Evolutionary conservation across 2,888 invertebrate species (phyloP), one percentile per base, ranked within the genome.

Genomic region (Thalpophila matura): DNA sequence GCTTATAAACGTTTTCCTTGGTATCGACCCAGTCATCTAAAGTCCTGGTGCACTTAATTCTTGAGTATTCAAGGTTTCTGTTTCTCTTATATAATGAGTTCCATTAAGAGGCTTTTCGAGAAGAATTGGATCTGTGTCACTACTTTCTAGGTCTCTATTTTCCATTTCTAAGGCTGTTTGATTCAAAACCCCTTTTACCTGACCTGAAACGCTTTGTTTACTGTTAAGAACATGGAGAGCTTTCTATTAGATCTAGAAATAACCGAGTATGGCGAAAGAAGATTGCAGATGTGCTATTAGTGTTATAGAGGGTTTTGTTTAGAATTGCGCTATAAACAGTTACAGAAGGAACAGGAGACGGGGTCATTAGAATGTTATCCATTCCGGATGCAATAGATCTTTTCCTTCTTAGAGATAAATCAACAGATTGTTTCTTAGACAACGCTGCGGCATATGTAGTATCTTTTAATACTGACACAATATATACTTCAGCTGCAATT

Each of bases 401-500:
- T 74, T 94, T 95, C 68, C 79, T 91, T 26, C 94, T 86, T 12
- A 95, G 77, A 22, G 90, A 87, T 67, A 94, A 86, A 82, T 95
- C 95, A 35, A 93, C 87, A 3, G 93, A 93, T 75, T 94, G 94
- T 65, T 92, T 94, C 69, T 92, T 95, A 27, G 94, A 94, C 40
- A 95, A 76, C 2, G 93, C 89, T 43, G 89, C 79, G 10, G 94
- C 87, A 66, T 94, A 95, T 6, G 94, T 95, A 5, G 90, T 91
- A 69, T 95, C 95, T 81, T 94, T 94, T 56, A 95, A 81, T 20
- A 94, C 94, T 22, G 95, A 91, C 3, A 95, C 90, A 62, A 95
- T 94, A 0, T 95, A 93, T 9, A 93, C 87, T 81, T 95, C 95
- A 40, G 95, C 93, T 40, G 95, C 91, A 65, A 95, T 93, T 87